A percentile compares a stretch with the other conserved stretches of the same genome.
These are phyloP conservation scores for Periophthalmodon schlosseri DNA, from an alignment of 2,113 vertebrate genomes.

Conservation along the genomic window DNA sequence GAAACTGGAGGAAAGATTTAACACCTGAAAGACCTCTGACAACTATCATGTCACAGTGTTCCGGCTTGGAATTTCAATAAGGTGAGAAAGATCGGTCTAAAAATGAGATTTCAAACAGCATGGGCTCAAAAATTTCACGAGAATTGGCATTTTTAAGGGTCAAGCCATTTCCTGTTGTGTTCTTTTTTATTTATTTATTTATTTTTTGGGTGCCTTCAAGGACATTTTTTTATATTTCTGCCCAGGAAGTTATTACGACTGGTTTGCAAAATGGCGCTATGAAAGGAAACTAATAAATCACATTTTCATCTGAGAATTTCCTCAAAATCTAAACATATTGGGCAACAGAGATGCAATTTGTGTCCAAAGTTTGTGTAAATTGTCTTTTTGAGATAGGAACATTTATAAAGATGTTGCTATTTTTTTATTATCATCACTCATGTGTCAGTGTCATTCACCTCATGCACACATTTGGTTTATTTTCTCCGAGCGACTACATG, in stretches of 20 bases:
- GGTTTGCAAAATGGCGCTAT: not conserved
- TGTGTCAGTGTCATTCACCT: not conserved
- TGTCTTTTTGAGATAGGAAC: not conserved
- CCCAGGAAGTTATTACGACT: not conserved
- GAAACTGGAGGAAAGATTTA: constrained; percentile 19
- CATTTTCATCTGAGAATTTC: not conserved
- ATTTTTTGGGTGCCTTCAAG: not conserved
- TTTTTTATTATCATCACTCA: not conserved
- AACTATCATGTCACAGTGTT: constrained; percentile 16
- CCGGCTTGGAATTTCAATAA: not conserved
- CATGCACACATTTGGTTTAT: not conserved
- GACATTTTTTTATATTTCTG: not conserved
- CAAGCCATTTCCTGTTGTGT: not conserved
- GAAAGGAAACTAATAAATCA: not conserved
- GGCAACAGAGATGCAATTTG: too few relatives aligned
- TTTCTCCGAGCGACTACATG: not conserved
- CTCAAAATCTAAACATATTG: too few relatives aligned
- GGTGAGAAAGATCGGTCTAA: not conserved
- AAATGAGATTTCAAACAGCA: not conserved
- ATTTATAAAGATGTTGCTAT: not conserved
- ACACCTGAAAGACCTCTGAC: constrained; percentile 15
- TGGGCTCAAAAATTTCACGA: not conserved
- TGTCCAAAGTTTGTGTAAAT: not conserved
- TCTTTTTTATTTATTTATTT: not conserved
- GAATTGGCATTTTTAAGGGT: not conserved